phyloP scores from a whole-genome alignment of 2,113 vertebrate genomes.

The Picathartes gymnocephalus region DNA sequence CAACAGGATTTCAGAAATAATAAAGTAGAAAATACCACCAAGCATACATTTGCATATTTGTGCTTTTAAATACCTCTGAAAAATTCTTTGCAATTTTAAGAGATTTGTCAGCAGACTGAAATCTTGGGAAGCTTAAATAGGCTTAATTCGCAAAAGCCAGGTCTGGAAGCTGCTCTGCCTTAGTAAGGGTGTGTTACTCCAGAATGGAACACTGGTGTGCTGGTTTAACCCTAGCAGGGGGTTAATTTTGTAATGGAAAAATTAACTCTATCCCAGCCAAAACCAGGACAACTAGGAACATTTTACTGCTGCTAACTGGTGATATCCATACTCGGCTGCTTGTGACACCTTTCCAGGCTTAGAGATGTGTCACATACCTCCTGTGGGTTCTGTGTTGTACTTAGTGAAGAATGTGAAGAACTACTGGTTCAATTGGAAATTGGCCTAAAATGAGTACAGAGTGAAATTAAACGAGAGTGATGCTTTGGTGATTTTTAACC shows the following conservation, averaged over 20 bases:
- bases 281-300: background rate
- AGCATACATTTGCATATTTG: background rate
- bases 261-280: background rate
- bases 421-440: background rate
- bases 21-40: background rate
- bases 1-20: background rate
- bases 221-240: background rate
- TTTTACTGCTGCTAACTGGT: background rate
- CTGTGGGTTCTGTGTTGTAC: background rate
- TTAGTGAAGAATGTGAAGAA: background rate
- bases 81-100: background rate
- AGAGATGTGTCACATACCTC: background rate
- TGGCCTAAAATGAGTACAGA: background rate
- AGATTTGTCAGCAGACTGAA: background rate
- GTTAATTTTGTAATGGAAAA: background rate
- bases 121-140: background rate
- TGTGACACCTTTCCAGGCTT: background rate
- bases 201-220: background rate
- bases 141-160: background rate
- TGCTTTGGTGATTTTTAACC: background rate
- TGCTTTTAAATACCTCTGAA: background rate
- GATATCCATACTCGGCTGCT: background rate
- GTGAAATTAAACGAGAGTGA: background rate
- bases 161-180: background rate
- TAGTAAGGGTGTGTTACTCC: background rate